Percentiles rank a stretch among this genome's conserved stretches.
phyloP scores from a whole-genome alignment of 2,797 vertebrate species.

The Phalloptychus januarius region DNA sequence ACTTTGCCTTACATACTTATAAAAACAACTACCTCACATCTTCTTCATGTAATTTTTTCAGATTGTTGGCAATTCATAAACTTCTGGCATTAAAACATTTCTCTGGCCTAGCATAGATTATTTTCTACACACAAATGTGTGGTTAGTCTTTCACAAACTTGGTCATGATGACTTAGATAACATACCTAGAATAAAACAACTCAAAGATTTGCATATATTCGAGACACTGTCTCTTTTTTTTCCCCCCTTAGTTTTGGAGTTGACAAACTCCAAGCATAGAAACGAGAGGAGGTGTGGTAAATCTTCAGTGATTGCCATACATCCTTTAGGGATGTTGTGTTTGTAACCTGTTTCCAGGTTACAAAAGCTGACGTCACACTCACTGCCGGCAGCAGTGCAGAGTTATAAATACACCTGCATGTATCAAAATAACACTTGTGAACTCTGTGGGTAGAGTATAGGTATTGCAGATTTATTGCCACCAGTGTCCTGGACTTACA shows the following conservation, averaged over 20 bases:
- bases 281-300: background rate
- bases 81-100: background rate
- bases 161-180: background rate
- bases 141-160: background rate
- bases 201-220: background rate
- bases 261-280: background rate
- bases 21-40: too few species aligned
- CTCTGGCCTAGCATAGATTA: background rate
- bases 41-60: background rate
- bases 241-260: background rate
- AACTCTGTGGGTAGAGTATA: background rate
- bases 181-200: background rate
- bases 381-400: background rate
- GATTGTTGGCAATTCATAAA: background rate
- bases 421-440: slow-evolving; percentile 3
- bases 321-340: background rate
- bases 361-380: slow-evolving; percentile 5
- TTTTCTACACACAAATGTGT: background rate
- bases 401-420: slow-evolving; percentile 6
- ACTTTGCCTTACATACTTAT: background rate
- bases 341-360: slow-evolving; percentile 5
- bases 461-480: background rate
- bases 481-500: background rate
- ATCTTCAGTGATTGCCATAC: background rate
- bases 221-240: background rate